phyloP scores from a whole-genome alignment of 2,797 vertebrate genomes.

The Stomatorhinus walkeri region DNA sequence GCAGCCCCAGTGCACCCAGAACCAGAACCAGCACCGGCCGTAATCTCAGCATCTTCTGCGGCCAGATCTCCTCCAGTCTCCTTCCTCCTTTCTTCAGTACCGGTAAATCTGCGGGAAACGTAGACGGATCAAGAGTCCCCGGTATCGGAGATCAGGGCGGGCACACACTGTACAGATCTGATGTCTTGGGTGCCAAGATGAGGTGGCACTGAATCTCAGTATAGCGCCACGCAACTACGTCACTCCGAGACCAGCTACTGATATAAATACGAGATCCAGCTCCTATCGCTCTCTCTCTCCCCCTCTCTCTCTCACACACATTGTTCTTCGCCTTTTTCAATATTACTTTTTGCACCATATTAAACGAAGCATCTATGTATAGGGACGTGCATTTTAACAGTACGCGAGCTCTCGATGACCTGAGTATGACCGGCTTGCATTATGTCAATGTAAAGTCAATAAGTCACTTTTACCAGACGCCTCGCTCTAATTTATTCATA shows the following conservation, averaged over 20 bases:
- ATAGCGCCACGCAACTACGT: slow-evolving; percentile 48
- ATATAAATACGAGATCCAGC: slow-evolving; percentile 25
- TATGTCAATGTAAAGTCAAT: not conserved
- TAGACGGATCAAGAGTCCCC: slow-evolving; percentile 17
- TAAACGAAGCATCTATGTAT: not conserved
- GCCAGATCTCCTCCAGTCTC: slow-evolving; percentile 30
- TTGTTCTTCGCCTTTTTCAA: not conserved
- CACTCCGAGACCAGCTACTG: slow-evolving; percentile 44
- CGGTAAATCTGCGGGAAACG: slow-evolving; percentile 22
- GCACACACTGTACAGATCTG: slow-evolving; percentile 17
- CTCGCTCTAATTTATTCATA: not conserved
- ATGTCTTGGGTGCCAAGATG: slow-evolving; percentile 10
- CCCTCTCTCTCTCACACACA: not conserved
- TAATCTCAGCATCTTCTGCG: slow-evolving; percentile 48
- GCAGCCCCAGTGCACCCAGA: slow-evolving; percentile 54
- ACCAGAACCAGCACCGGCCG: slow-evolving; percentile 50
- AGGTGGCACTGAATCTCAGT: slow-evolving; percentile 25
- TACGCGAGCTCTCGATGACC: not conserved
- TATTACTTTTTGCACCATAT: not conserved
- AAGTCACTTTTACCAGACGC: not conserved
- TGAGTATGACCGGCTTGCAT: not conserved
- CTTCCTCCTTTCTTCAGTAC: slow-evolving; percentile 26
- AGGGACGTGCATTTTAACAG: not conserved
- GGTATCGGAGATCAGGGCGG: slow-evolving; percentile 26
- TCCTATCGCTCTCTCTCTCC: not conserved